Percentiles rank a stretch among this genome's conserved stretches.
Conservation (phyloP, 1,140 invertebrate species). For the Hermatobates lingyangjiaoensis region DNA sequence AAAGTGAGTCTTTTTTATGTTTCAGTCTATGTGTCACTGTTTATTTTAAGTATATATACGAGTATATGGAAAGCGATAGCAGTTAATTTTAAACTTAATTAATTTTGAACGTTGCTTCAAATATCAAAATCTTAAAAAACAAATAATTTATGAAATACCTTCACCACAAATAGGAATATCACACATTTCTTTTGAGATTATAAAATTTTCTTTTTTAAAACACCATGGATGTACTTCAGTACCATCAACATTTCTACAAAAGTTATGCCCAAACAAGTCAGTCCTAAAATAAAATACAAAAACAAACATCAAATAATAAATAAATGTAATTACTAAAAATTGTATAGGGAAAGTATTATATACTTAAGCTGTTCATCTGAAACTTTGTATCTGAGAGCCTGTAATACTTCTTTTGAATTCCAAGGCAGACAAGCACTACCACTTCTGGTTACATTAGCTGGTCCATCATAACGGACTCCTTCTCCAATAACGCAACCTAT, state of each 20-base stretch:
- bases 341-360: not conserved
- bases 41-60: too few relatives aligned
- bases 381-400: slow-evolving; percentile 23
- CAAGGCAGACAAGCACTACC: slow-evolving; percentile 31
- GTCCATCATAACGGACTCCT: slow-evolving; percentile 29
- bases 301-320: not conserved
- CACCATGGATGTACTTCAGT: slow-evolving; percentile 35
- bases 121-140: too few relatives aligned
- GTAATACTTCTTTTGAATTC: slow-evolving; percentile 24
- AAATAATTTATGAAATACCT: slow-evolving; percentile 7
- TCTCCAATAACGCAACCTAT: slow-evolving; percentile 30
- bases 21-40: too few relatives aligned
- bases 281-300: slow-evolving; percentile 13
- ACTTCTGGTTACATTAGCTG: slow-evolving; percentile 28
- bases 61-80: too few relatives aligned
- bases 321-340: too few relatives aligned
- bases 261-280: slow-evolving; percentile 28
- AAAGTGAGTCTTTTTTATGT: too few relatives aligned
- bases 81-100: too few relatives aligned
- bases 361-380: slow-evolving; percentile 14
- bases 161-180: slow-evolving; percentile 30
- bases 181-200: slow-evolving; percentile 29
- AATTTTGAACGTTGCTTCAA: too few relatives aligned
- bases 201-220: slow-evolving; percentile 20
- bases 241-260: slow-evolving; percentile 33